These are phyloP conservation scores for Merluccius polli DNA, from an alignment of 2,797 vertebrate species.

Conservation along the genomic window DNA sequence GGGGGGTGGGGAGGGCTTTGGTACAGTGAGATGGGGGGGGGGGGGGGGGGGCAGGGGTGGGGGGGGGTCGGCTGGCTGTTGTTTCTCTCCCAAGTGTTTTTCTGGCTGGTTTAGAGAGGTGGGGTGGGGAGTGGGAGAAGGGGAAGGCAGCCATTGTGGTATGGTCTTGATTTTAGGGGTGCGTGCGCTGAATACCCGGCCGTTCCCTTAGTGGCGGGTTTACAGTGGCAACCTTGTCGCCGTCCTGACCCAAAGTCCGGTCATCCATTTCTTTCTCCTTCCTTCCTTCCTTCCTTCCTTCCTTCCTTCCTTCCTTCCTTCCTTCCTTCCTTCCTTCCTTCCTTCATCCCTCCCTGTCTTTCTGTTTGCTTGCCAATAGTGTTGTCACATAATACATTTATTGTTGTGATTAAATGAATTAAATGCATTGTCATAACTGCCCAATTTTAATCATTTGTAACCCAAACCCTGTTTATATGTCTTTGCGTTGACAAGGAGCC, in stretches of 20 bases:
- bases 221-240: slow-evolving; percentile 59
- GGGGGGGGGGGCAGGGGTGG: background rate
- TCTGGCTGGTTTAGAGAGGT: too few species aligned
- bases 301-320: slow-evolving; percentile 8
- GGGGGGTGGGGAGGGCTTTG: background rate
- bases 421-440: too few species aligned
- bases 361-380: slow-evolving; percentile 11
- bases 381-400: too few species aligned
- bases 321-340: background rate
- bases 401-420: too few species aligned
- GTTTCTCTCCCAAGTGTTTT: background rate
- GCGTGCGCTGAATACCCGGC: background rate
- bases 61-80: background rate
- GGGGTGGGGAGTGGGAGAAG: too few species aligned
- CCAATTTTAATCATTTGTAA: too few species aligned
- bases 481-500: too few species aligned
- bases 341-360: background rate
- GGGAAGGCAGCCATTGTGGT: too few species aligned
- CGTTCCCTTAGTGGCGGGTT: slow-evolving; percentile 48
- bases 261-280: slow-evolving; percentile 19
- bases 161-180: too few species aligned
- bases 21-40: background rate
- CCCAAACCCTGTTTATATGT: too few species aligned
- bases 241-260: slow-evolving; percentile 35
- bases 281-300: background rate